Conservation (phyloP, 2,113 vertebrate species). For the Spea bombifrons region DNA sequence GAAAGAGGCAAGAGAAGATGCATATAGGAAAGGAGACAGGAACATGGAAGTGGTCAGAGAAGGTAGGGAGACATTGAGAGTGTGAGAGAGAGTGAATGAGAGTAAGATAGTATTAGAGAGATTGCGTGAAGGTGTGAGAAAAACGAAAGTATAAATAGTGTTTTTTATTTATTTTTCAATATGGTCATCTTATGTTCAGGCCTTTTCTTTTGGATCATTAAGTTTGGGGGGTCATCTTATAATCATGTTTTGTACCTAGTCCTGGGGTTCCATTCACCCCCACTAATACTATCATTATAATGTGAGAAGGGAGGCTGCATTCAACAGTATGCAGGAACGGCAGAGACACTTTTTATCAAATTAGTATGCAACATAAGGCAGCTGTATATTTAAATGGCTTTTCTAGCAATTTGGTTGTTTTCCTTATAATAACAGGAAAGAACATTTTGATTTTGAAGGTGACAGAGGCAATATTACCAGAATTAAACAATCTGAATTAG, state of each 20-base stretch:
- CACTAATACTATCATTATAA: constrained; percentile 46
- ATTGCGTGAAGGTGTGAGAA: too few species aligned
- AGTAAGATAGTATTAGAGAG: too few species aligned
- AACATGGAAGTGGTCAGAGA: too few species aligned
- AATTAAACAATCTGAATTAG: constrained; percentile 86
- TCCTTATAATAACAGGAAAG: constrained; percentile 85
- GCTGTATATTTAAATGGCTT: constrained; percentile 84
- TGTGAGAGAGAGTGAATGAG: too few species aligned
- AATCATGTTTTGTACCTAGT: constrained; percentile 56
- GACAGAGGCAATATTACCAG: constrained; percentile 86
- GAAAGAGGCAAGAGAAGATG: too few species aligned
- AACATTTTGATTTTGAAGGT: constrained; percentile 88
- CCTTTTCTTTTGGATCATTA: too few species aligned
- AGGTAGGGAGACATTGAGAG: too few species aligned
- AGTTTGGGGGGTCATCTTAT: too few species aligned
- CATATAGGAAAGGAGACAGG: too few species aligned
- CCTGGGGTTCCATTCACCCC: constrained; percentile 53
- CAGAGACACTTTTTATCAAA: constrained; percentile 76
- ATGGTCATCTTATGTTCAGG: too few species aligned
- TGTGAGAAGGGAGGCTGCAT: constrained; percentile 58
- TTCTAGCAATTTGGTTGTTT: constrained; percentile 86
- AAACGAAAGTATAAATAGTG: too few species aligned
- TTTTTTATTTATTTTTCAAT: too few species aligned
- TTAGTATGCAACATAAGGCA: constrained; percentile 84
- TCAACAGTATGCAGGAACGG: constrained; percentile 70